Percentiles rank a stretch among this genome's conserved stretches.
Evolutionary conservation across 1,140 invertebrate genomes (phyloP).

Genomic region (Portunus trituberculatus): DNA sequence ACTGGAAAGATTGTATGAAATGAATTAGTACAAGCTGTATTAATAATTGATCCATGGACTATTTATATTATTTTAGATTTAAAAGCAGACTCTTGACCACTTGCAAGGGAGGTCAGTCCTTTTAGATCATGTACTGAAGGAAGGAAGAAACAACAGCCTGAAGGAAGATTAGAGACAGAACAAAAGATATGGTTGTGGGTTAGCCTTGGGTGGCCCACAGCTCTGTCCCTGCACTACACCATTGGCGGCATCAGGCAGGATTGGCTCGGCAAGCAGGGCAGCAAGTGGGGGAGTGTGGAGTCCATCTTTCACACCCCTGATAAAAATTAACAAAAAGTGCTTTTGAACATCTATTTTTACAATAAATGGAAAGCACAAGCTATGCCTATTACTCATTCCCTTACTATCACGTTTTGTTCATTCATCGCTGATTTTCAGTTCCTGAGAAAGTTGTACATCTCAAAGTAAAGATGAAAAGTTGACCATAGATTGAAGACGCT

Average conservation of each 20-base stretch:
- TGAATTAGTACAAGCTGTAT: constrained; percentile 1
- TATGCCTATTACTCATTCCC: not conserved
- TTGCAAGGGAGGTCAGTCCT: not conserved
- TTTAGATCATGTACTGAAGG: not conserved
- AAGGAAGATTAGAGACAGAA: not conserved
- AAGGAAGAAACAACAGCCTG: too few relatives aligned
- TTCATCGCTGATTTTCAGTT: too few relatives aligned
- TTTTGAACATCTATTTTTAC: constrained; percentile 76
- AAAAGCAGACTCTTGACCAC: not conserved
- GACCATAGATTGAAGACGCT: too few relatives aligned
- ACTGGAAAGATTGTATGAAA: not conserved
- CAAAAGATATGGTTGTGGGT: not conserved
- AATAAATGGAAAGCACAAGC: constrained; percentile 72
- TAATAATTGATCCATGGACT: too few relatives aligned
- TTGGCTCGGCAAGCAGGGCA: constrained; percentile 62
- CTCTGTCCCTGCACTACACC: constrained; percentile 52
- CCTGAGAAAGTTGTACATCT: too few relatives aligned
- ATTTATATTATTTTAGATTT: too few relatives aligned
- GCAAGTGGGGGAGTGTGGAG: constrained; percentile 47
- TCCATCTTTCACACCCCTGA: constrained; percentile 47
- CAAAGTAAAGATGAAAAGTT: too few relatives aligned
- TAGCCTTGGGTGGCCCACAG: not conserved
- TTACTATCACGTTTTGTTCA: too few relatives aligned
- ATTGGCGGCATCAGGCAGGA: constrained; percentile 65
- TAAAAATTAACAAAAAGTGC: constrained; percentile 59